Conservation (phyloP, 2,888 invertebrate genomes). For the Nomada lathburiana region DNA sequence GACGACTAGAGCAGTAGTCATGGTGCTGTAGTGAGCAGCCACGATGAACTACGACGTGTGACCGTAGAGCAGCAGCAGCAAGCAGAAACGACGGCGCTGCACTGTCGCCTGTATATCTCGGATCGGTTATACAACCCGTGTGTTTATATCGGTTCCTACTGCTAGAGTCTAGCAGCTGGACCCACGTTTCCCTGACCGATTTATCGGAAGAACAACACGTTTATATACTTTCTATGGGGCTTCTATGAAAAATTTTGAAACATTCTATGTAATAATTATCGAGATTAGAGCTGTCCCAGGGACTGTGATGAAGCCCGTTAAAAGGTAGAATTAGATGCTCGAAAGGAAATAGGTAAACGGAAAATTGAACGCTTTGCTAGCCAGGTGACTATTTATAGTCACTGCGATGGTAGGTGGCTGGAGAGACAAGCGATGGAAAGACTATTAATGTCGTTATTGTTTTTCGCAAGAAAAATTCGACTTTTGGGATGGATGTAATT, state of each 20-base stretch:
- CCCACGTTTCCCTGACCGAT: not conserved
- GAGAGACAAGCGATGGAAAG: slow-evolving; percentile 22
- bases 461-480: slow-evolving; percentile 1
- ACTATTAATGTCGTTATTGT: slow-evolving; percentile 46
- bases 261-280: too few relatives aligned
- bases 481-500: not conserved
- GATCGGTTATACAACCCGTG: slow-evolving; percentile 56
- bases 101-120: slow-evolving; percentile 51
- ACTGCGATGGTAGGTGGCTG: slow-evolving; percentile 17
- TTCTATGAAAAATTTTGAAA: not conserved
- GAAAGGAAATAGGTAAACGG: slow-evolving; percentile 5
- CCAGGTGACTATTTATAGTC: slow-evolving; percentile 42
- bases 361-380: slow-evolving; percentile 20
- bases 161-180: not conserved
- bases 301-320: too few relatives aligned
- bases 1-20: slow-evolving; percentile 55
- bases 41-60: slow-evolving; percentile 43
- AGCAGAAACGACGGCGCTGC: slow-evolving; percentile 53
- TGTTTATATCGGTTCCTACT: slow-evolving; percentile 5
- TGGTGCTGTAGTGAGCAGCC: slow-evolving; percentile 31
- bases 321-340: too few relatives aligned
- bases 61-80: slow-evolving; percentile 50
- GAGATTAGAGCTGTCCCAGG: too few relatives aligned
- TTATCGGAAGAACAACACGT: not conserved
- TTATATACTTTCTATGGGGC: not conserved